A percentile compares a stretch with the other conserved stretches of the same genome.
Evolutionary conservation across 1,140 invertebrate species (phyloP).

Genomic region (Drosophila malerkotliana): DNA sequence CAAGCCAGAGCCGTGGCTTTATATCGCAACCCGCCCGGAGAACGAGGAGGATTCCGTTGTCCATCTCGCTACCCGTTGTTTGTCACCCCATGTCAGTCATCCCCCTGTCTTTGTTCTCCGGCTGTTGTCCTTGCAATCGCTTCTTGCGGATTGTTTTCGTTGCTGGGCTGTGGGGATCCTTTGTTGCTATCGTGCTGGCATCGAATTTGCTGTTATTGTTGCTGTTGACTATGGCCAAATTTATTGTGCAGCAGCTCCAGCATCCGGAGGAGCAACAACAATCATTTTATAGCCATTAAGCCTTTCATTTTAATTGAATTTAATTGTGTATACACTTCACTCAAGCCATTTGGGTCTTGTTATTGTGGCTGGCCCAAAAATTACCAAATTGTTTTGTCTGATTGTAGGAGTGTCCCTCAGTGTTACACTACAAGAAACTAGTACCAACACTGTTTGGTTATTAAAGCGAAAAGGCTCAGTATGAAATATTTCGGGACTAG

Average conservation of each 20-base stretch:
- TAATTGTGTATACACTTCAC: conserved; percentile 71
- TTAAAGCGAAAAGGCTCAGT: not conserved
- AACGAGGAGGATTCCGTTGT: conserved; percentile 1
- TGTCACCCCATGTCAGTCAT: conserved; percentile 29
- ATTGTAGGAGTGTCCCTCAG: conserved; percentile 10
- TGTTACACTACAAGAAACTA: conserved; percentile 5
- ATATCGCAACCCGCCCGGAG: conserved; percentile 20
- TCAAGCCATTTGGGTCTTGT: conserved; percentile 30
- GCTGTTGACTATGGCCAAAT: conserved; percentile 50
- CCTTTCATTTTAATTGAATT: conserved; percentile 78
- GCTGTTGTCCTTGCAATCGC: conserved; percentile 16
- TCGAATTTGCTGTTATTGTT: conserved; percentile 28
- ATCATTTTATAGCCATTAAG: conserved; percentile 77
- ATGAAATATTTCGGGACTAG: not conserved
- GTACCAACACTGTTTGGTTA: no score
- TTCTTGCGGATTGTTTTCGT: conserved; percentile 42
- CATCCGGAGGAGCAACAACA: conserved; percentile 37
- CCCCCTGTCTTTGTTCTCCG: not conserved
- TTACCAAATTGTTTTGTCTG: conserved; percentile 47
- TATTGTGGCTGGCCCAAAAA: conserved; percentile 34
- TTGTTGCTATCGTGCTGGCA: conserved; percentile 30
- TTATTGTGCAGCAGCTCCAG: conserved; percentile 41
- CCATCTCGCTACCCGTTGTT: conserved; percentile 6
- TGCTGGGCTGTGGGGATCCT: conserved; percentile 18
- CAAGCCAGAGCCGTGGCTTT: conserved; percentile 38